Percentiles rank a stretch among this genome's conserved stretches.
phyloP scores from a whole-genome alignment of 2,113 vertebrate genomes.

The Lasiurus borealis region DNA sequence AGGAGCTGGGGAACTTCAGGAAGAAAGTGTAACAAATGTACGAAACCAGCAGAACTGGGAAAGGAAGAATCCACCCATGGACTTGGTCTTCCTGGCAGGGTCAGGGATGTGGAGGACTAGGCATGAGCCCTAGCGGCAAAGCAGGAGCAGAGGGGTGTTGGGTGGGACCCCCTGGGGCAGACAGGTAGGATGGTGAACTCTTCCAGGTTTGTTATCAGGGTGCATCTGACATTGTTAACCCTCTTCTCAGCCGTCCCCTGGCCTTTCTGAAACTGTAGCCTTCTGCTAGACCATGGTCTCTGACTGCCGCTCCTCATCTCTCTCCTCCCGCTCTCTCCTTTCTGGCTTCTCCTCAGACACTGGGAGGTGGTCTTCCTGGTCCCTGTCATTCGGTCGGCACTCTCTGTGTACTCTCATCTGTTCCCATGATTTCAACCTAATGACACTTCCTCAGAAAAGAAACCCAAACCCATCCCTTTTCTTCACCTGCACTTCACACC shows the following conservation, averaged over 20 bases:
- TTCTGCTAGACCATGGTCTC: not conserved
- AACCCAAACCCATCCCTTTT: not conserved
- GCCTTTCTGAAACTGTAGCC: not conserved
- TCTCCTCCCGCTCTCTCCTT: not conserved
- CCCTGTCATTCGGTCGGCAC: too few species aligned
- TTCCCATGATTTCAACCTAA: not conserved
- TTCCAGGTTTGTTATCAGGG: not conserved
- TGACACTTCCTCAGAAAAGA: not conserved
- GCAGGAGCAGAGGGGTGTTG: fast-evolving
- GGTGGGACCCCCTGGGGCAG: not conserved
- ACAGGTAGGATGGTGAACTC: fast-evolving
- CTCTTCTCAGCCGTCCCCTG: fast-evolving
- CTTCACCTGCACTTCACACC: not conserved
- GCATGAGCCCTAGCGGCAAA: not conserved
- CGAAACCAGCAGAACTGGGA: not conserved
- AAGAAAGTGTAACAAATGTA: not conserved
- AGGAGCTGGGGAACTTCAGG: not conserved
- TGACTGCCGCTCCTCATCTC: not conserved
- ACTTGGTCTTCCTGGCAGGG: not conserved
- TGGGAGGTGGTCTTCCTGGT: not conserved
- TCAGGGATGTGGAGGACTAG: not conserved
- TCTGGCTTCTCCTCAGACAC: not conserved
- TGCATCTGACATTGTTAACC: not conserved
- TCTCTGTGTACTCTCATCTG: not conserved
- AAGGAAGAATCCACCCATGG: not conserved